A percentile compares a stretch with the other conserved stretches of the same genome.
Conservation (phyloP, 2,888 invertebrate genomes). For the Seladonia tumulorum region DNA sequence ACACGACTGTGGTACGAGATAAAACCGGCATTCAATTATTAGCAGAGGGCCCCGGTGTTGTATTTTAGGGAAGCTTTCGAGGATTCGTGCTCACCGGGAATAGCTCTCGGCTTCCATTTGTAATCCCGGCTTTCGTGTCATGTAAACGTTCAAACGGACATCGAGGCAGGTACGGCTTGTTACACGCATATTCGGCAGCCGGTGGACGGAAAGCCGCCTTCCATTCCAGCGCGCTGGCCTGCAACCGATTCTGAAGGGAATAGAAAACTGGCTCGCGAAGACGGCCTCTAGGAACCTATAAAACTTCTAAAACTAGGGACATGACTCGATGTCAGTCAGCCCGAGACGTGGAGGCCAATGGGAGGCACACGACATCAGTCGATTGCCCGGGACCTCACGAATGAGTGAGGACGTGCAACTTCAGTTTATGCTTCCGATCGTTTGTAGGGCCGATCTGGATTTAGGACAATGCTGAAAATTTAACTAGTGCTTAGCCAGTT, state of each 20-base stretch:
- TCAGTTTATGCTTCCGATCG: not conserved
- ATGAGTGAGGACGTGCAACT: not conserved
- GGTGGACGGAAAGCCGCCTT: constrained; percentile 49
- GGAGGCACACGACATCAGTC: not conserved
- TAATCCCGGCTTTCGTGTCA: constrained; percentile 69
- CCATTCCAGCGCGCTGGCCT: constrained; percentile 4
- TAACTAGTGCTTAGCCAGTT: not conserved
- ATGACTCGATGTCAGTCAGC: not conserved
- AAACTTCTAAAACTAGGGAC: not conserved
- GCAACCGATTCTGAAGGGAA: not conserved
- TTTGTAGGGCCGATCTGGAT: not conserved
- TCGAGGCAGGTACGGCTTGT: constrained; percentile 70
- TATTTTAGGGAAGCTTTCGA: constrained; percentile 51
- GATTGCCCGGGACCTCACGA: not conserved
- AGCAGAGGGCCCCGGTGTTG: constrained; percentile 30
- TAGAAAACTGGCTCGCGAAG: constrained; percentile 16
- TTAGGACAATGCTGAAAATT: not conserved
- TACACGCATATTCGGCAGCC: constrained; percentile 58
- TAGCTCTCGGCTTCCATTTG: constrained; percentile 61
- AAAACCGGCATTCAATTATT: constrained; percentile 55
- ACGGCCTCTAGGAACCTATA: constrained; percentile 31
- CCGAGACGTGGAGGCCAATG: not conserved
- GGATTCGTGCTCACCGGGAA: constrained; percentile 64
- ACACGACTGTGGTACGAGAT: constrained; percentile 9
- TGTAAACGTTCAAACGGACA: constrained; percentile 70